Base-by-base conservation (phyloP, 1,140 invertebrate species). In the Potamilus streckersoni region DNA sequence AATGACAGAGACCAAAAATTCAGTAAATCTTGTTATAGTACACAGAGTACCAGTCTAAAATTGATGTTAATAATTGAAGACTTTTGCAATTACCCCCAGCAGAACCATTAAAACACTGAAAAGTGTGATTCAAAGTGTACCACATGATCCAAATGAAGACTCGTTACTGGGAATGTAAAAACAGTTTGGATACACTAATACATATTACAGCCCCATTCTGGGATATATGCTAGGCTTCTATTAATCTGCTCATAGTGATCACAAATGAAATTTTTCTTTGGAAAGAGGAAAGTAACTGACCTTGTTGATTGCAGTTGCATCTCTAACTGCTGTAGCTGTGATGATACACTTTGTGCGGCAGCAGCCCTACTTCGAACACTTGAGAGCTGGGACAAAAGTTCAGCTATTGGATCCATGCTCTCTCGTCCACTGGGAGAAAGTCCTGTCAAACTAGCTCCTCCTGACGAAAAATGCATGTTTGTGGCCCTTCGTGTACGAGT, bases 331-430 rank as follows among this genome's bases (percentile, higher is more conserved):
- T 89, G 88, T 56, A 89, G 73, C 79, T 89, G 88, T 69, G 88
- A 86, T 11, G 88, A 88, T 13, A 89, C 87, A 79, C 85, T 88
- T 79, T 89, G 87, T 27, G 87, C 87, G 20, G 87, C 87, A 57
- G 87, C 86, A 20, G 86, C 87, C 56, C 88, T 74, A 80, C 84
- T 89, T 49, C 88, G 74, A 17, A 88, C 88, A 83, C 87, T 89
- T 20, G 88, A 89, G 67, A 89, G 73, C 78, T 89, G 88, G 14
- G 87, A 88, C 69, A 89, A 74, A n/a, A 89, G 77, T 73, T 89
- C 88, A 82, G 90, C 95, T 82, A 98, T 98, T 70, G 97, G 96
- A 93, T 98, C 97, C 86, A 96, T 95, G 80, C 95, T 93, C 87
- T 98, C 97, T 64, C 90, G 80, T 82, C 95, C 93, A 86, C 94